phyloP scores from a whole-genome alignment of 2,888 invertebrate species.

The Hypselothyrea guttata region DNA sequence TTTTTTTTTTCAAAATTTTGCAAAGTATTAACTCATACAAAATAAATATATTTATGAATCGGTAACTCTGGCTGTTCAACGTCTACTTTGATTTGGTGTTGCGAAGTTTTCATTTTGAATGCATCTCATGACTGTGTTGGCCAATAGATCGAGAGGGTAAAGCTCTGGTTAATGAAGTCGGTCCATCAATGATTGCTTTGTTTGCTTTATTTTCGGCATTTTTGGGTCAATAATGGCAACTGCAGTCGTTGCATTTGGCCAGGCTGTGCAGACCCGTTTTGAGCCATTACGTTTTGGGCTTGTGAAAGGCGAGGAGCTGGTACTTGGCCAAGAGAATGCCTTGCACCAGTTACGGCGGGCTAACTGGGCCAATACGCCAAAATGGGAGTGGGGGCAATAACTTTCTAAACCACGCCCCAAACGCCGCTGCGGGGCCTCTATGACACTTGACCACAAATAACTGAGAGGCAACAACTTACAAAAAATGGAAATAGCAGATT shows the following conservation, averaged over 20 bases:
- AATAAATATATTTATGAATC: too few relatives aligned
- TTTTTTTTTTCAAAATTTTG: too few relatives aligned
- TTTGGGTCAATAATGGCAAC: constrained; percentile 39
- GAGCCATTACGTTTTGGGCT: constrained; percentile 10
- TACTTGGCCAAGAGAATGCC: constrained; percentile 55
- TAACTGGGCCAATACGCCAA: constrained; percentile 52
- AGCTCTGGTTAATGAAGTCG: too few relatives aligned
- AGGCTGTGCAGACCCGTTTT: constrained; percentile 19
- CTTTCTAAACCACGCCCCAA: constrained; percentile 69
- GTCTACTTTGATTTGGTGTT: too few relatives aligned
- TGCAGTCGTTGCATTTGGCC: constrained; percentile 40
- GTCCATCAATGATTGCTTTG: too few relatives aligned
- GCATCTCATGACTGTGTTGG: too few relatives aligned
- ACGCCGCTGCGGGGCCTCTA: constrained; percentile 18
- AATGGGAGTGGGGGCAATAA: constrained; percentile 20
- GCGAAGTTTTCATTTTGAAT: too few relatives aligned
- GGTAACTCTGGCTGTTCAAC: too few relatives aligned
- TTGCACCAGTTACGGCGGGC: constrained; percentile 71
- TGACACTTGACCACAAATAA: constrained; percentile 19
- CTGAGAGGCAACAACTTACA: background rate
- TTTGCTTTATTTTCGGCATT: too few relatives aligned
- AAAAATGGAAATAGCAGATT: too few relatives aligned
- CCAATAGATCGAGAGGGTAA: too few relatives aligned
- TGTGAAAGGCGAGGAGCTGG: constrained; percentile 58
- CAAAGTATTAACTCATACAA: too few relatives aligned